Conservation (phyloP, 2,797 vertebrate species). For the Poecilia velifera region DNA sequence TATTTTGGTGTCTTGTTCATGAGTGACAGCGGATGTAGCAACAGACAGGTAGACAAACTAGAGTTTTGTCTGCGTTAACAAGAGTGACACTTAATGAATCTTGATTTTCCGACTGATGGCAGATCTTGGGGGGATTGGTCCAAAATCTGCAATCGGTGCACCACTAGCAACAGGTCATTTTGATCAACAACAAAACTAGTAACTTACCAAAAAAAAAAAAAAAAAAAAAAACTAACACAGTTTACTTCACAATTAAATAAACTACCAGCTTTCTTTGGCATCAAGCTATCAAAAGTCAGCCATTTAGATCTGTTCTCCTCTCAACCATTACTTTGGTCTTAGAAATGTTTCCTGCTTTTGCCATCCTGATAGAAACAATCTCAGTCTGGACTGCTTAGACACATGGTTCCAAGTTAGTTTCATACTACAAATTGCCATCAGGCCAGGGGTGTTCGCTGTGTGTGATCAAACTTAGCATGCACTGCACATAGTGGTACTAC, state of each 20-base stretch:
- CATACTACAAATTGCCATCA: background rate
- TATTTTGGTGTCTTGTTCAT: background rate
- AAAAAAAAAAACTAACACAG: background rate
- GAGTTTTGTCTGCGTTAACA: background rate
- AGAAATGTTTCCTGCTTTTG: background rate
- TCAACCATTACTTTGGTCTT: background rate
- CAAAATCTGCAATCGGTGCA: too few species aligned
- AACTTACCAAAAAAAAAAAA: background rate
- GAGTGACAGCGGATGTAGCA: too few species aligned
- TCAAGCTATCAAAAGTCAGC: background rate
- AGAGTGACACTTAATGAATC: background rate
- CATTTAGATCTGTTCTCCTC: background rate
- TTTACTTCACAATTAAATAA: background rate
- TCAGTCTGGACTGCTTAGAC: background rate
- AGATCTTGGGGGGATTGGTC: too few species aligned
- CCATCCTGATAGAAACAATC: background rate
- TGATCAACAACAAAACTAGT: background rate
- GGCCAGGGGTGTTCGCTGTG: background rate
- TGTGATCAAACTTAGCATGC: background rate
- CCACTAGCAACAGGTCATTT: background rate
- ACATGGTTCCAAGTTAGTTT: background rate
- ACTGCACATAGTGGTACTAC: background rate
- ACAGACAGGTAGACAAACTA: background rate
- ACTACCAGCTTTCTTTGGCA: background rate
- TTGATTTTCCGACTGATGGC: too few species aligned